Evolutionary conservation across 1,140 invertebrate genomes (phyloP).

Genomic region (Odontomachus brunneus): DNA sequence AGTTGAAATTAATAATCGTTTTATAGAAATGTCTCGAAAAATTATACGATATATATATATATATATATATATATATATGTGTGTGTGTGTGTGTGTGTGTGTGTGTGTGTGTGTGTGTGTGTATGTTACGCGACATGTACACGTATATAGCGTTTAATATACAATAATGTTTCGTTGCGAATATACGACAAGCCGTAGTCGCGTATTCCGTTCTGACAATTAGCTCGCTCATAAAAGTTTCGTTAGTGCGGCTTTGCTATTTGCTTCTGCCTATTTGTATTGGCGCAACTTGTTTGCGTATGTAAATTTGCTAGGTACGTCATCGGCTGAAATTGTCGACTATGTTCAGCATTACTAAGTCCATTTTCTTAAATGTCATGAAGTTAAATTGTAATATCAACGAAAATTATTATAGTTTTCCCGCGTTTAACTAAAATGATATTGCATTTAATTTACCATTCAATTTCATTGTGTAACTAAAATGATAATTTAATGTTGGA

Average conservation of each 20-base stretch:
- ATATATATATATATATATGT: no score
- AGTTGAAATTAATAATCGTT: slow-evolving; percentile 59
- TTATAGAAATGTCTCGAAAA: slow-evolving; percentile 38
- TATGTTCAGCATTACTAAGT: slow-evolving; percentile 17
- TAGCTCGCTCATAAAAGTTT: slow-evolving; percentile 56
- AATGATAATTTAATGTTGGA: slow-evolving; percentile 1
- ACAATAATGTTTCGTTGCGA: slow-evolving; percentile 38
- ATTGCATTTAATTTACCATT: neutral
- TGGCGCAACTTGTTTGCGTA: slow-evolving; percentile 59
- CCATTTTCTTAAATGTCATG: slow-evolving; percentile 37
- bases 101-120: no score
- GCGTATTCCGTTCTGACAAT: slow-evolving; percentile 25
- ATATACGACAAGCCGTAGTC: slow-evolving; percentile 9
- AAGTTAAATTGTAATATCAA: slow-evolving; percentile 2
- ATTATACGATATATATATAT: neutral
- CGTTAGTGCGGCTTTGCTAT: slow-evolving; percentile 55
- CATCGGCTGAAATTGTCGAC: slow-evolving; percentile 41
- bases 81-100: no score
- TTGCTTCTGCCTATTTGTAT: slow-evolving; percentile 56
- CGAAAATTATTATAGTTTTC: neutral
- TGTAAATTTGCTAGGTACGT: slow-evolving; percentile 55
- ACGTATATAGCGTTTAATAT: no score
- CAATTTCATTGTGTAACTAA: neutral
- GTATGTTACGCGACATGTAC: no score
- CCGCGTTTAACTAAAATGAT: slow-evolving; percentile 26